Conservation (phyloP, 2,113 vertebrate genomes). For the Oenanthe melanoleuca region DNA sequence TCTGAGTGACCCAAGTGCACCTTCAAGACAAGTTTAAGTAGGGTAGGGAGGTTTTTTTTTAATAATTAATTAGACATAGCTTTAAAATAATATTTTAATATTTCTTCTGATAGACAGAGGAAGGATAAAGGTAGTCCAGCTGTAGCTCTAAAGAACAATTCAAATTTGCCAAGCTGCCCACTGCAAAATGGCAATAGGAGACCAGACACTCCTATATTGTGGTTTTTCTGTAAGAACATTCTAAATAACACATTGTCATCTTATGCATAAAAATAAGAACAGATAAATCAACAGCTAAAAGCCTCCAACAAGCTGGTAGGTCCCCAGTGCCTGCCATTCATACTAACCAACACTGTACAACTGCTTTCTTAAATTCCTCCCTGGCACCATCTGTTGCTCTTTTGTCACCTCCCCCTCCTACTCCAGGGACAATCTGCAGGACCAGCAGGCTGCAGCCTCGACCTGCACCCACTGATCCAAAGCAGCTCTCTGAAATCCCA, state of each 20-base stretch:
- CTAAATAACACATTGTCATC: not conserved
- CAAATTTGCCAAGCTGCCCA: not conserved
- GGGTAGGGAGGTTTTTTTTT: not conserved
- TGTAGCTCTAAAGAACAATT: not conserved
- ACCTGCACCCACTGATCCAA: not conserved
- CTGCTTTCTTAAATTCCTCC: not conserved
- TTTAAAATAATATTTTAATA: not conserved
- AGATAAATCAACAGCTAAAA: not conserved
- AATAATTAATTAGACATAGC: not conserved
- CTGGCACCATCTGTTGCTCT: not conserved
- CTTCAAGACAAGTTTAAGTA: not conserved
- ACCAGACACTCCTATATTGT: not conserved
- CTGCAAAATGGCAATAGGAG: not conserved
- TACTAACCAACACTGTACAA: accelerated
- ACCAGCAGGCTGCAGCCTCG: accelerated
- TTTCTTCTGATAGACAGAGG: not conserved
- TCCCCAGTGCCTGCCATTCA: not conserved
- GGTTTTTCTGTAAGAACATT: not conserved
- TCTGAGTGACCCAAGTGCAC: not conserved
- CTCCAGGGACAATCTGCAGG: not conserved
- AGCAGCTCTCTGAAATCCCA: not conserved
- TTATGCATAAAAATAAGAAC: not conserved
- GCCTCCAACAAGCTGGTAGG: not conserved
- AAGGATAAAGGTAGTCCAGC: not conserved
- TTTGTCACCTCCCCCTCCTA: not conserved